These are phyloP conservation scores for Scophthalmus maximus DNA, from an alignment of 2,113 vertebrate species.

Conservation along the genomic window DNA sequence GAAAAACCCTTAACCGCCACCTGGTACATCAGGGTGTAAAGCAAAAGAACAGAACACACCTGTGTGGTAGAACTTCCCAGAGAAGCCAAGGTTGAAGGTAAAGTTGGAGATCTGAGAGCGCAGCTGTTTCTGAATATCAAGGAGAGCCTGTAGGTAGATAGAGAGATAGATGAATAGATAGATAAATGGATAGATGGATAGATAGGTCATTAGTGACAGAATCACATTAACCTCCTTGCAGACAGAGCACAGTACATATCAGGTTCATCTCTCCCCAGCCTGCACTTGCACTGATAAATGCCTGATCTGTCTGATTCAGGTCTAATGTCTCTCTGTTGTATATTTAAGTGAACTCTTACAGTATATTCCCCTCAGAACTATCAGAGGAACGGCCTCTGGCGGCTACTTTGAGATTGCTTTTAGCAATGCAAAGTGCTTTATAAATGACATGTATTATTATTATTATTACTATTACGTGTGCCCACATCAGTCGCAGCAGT, in stretches of 20 bases:
- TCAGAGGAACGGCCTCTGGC: neutral
- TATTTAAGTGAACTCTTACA: conserved; percentile 32
- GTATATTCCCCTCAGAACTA: conserved; percentile 12
- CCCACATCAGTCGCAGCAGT: no score
- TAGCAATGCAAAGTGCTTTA: no score
- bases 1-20: no score
- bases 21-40: neutral
- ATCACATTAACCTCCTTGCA: neutral
- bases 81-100: conserved; percentile 84
- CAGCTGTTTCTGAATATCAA: conserved; percentile 80
- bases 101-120: conserved; percentile 83
- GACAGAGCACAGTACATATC: conserved; percentile 2
- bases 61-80: conserved; percentile 84
- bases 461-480: no score
- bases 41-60: conserved; percentile 59
- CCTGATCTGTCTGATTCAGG: conserved; percentile 18
- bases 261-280: conserved; percentile 25
- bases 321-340: conserved; percentile 33
- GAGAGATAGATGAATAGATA: conserved; percentile 35
- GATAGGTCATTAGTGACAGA: conserved; percentile 28
- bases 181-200: conserved; percentile 35
- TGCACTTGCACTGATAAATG: conserved; percentile 20
- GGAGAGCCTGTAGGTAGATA: conserved; percentile 72
- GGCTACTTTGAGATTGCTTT: no score
- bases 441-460: no score